Conservation (phyloP, 2,888 invertebrate genomes). For the Morinoia aosen region DNA sequence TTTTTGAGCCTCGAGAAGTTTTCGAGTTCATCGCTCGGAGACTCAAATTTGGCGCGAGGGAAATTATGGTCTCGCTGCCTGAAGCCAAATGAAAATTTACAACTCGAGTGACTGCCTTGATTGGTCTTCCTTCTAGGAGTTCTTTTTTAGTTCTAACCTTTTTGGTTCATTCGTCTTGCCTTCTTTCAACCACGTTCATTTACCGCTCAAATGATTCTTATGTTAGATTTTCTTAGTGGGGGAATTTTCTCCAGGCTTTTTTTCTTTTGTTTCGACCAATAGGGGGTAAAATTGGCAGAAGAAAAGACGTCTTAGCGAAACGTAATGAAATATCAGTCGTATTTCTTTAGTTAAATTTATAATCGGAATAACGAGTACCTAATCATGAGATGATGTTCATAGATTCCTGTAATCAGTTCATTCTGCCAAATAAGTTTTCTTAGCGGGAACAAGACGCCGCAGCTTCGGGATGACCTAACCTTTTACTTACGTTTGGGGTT, state of each 20-base stretch:
- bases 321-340: too few relatives aligned
- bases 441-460: too few relatives aligned
- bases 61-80: slow-evolving; percentile 22
- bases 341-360: too few relatives aligned
- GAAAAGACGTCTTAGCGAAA: not conserved
- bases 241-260: not conserved
- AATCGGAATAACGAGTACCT: too few relatives aligned
- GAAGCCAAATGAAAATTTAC: slow-evolving; percentile 49
- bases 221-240: not conserved
- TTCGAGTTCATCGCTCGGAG: not conserved
- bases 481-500: too few relatives aligned
- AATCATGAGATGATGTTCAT: too few relatives aligned
- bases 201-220: not conserved
- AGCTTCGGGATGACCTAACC: too few relatives aligned
- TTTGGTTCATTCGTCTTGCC: not conserved
- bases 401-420: too few relatives aligned
- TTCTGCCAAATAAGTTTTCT: too few relatives aligned
- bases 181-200: not conserved
- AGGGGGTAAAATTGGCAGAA: not conserved
- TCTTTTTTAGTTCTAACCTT: not conserved
- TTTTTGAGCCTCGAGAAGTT: not conserved
- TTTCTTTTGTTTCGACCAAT: not conserved
- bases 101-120: slow-evolving; percentile 43
- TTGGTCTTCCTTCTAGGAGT: slow-evolving; percentile 14
- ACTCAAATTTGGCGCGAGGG: slow-evolving; percentile 20